phyloP scores from a whole-genome alignment of 2,888 invertebrate genomes.

The Acheta domesticus region DNA sequence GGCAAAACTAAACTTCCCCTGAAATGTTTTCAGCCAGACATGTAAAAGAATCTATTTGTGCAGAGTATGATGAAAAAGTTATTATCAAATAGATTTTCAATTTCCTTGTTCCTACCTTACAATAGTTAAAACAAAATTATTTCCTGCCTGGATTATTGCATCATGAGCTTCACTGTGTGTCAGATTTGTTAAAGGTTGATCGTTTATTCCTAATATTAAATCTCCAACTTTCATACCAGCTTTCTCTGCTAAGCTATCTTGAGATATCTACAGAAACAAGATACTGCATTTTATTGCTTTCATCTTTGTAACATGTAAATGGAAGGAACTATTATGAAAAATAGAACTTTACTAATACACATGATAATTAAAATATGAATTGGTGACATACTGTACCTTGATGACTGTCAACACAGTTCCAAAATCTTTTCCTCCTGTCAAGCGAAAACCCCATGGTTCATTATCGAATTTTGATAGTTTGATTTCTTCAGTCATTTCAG shows the following conservation, averaged over 20 bases:
- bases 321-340: no score
- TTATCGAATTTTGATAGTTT: conserved; percentile 60
- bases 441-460: conserved; percentile 73
- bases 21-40: neutral
- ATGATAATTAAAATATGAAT: neutral
- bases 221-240: conserved; percentile 82
- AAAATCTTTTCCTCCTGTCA: conserved; percentile 71
- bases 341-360: no score
- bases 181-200: conserved; percentile 61
- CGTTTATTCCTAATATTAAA: conserved; percentile 72
- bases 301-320: neutral
- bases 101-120: conserved; percentile 56
- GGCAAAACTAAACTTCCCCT: conserved; percentile 27
- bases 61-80: no score
- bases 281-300: neutral
- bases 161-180: conserved; percentile 76
- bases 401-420: conserved; percentile 70
- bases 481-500: conserved; percentile 64
- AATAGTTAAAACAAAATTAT: conserved; percentile 66
- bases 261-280: conserved; percentile 61
- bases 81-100: no score
- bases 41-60: neutral
- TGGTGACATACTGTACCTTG: conserved; percentile 55
- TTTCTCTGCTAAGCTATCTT: conserved; percentile 75
- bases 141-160: conserved; percentile 66